phyloP scores from a whole-genome alignment of 2,113 vertebrate species.

The Solenodon paradoxus region DNA sequence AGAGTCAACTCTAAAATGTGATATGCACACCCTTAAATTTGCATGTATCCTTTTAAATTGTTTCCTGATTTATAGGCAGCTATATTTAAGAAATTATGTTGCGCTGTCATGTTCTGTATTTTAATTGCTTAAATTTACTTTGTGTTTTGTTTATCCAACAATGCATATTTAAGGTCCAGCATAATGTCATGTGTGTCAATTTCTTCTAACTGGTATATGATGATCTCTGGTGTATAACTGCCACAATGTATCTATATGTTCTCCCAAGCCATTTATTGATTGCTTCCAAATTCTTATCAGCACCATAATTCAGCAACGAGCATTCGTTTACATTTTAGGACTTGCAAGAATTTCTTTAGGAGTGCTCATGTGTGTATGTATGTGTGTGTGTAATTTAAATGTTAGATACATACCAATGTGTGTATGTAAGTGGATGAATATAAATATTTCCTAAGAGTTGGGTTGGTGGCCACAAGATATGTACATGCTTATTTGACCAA shows the following conservation, averaged over 20 bases:
- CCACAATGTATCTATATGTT: neutral
- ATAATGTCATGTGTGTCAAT: neutral
- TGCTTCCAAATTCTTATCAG: neutral
- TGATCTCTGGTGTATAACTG: neutral
- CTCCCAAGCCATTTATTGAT: neutral
- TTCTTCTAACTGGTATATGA: neutral
- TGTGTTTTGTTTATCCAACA: neutral
- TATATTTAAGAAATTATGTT: neutral
- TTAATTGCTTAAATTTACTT: neutral
- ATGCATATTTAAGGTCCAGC: neutral
- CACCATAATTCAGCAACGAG: neutral
- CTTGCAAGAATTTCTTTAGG: neutral
- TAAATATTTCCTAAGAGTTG: neutral
- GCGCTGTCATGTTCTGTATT: neutral
- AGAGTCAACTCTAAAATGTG: neutral
- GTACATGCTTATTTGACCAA: neutral
- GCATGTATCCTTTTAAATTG: neutral
- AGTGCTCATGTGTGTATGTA: neutral
- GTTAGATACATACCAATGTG: too few species aligned
- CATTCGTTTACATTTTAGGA: neutral
- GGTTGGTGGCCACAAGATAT: neutral
- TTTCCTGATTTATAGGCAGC: neutral
- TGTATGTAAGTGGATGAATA: neutral
- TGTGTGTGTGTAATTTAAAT: too few species aligned
- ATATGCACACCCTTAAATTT: neutral